Evolutionary conservation across 1,140 invertebrate genomes (phyloP), one percentile per base, ranked within the genome.

Genomic region (Sycobia sp.): DNA sequence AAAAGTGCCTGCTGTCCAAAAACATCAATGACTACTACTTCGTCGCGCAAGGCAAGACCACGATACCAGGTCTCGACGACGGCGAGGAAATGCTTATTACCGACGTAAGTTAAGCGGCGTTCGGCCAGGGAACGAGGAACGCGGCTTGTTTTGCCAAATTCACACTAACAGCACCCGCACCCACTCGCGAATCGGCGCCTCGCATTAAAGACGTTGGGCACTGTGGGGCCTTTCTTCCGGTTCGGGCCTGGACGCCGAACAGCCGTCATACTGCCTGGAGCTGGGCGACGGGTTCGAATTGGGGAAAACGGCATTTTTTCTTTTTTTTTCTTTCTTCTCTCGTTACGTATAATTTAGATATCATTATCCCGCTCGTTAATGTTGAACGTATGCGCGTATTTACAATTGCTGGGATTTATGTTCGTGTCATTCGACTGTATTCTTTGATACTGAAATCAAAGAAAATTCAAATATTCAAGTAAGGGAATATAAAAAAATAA

Each of bases 21-120:
- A 89, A 95, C 83, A 88, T 93, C 83, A 86, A 87, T 85, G 91
- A 91, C 83, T 98, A 96, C 87, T 82, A 90, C 84, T 97, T 95
- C 88, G 90, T 97, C 78, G 91, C 95, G 80, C 96, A 99, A 89
- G 97, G 96, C 84, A 95, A 96, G 86, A 91, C 93, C 74, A 92
- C 90, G 72, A 96, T 98, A 78, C 92, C 96, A 73, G 90, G 90
- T 81, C 90, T 99, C 76, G 94, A 99, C 86, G 97, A 99, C 85
- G 89, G 87, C 76, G 95, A 97, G 83, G 97, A 99, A 89, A 92
- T 96, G 86, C 78, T 82, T 74, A 82, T 93, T 74, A 97, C 95
- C 71, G 95, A 98, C 85, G 95, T 97, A 93, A 93, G 91, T 90
- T n/a, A n/a, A n/a, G 79, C 79, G 50, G n/a, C 62, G 62, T 65